Conservation (phyloP, 2,888 invertebrate species). For the Phyllotreta cruciferae region DNA sequence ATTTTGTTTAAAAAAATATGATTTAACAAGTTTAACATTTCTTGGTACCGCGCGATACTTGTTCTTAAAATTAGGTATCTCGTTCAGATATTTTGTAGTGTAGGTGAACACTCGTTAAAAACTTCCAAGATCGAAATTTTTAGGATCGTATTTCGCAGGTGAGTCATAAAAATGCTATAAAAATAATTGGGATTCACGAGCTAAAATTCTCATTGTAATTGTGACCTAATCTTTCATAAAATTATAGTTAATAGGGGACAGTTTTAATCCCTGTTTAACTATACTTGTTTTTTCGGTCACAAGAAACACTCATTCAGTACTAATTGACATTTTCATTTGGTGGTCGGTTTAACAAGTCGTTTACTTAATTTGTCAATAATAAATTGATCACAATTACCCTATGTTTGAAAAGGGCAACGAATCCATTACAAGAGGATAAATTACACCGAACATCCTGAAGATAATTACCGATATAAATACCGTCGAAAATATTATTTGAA, state of each 20-base stretch:
- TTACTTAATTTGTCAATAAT: not conserved
- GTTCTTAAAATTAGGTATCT: too few relatives aligned
- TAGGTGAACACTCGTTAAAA: slow-evolving; percentile 3
- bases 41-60: too few relatives aligned
- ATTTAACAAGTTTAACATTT: too few relatives aligned
- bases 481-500: too few relatives aligned
- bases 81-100: not conserved
- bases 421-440: too few relatives aligned
- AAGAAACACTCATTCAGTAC: slow-evolving; percentile 1
- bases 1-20: not conserved
- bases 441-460: too few relatives aligned
- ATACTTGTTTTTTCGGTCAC: not conserved
- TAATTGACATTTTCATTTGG: slow-evolving; percentile 20
- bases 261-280: slow-evolving; percentile 2
- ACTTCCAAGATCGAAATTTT: slow-evolving; percentile 19
- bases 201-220: slow-evolving; percentile 1
- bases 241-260: not conserved
- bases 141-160: slow-evolving; percentile 17
- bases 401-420: not conserved
- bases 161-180: slow-evolving; percentile 14
- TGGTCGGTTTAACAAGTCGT: slow-evolving; percentile 23
- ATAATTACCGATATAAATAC: too few relatives aligned
- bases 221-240: too few relatives aligned
- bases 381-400: slow-evolving; percentile 2
- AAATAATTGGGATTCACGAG: slow-evolving; percentile 15